Base-by-base conservation (phyloP, 2,797 vertebrate species). In the Sebastes oblongus region DNA sequence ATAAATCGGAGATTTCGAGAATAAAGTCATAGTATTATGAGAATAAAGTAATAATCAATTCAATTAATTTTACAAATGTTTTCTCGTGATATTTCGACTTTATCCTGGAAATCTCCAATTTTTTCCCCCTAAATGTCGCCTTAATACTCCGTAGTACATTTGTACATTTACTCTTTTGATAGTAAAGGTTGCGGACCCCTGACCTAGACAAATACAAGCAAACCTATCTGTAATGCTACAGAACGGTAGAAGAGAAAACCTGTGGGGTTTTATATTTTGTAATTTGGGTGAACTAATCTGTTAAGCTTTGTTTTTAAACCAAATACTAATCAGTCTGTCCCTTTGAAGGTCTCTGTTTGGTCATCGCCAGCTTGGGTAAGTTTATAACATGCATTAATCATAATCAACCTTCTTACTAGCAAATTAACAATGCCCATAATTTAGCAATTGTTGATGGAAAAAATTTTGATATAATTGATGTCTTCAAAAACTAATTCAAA, bases 341-440 rank as follows among this genome's bases (percentile, higher is more conserved):
- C 11, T 83, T 75, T 85, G 5, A 29, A 91, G 91, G 89, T 76
- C 66, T 92, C 39, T 86, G 77, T 46, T 59, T 89, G 77, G 22
- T 72, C 64, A 42, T 87, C 16, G 36, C 64, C 30, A 71, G 71
- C 55, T 58, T 86, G 30, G 89, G 91, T 90, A 66, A 86, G 88
- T 80, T 58, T 18, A 13, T 30, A 22, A 61, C 25, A 22, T 16
- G 2, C 12, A 66, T 14, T 14, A 2, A 29, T 30, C 10, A 67
- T 5, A 54, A 62, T 50, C 42, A 50, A 20, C 42, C 16, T 3
- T 50, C 16, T 18, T 50, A 50, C 3, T 20, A 20, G 42, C 16
- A 50, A 18, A 50, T 50, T 18, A 50, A 50, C 16, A 50, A 50
- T 46, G 18, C 5, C 7, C 27, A 1, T 1, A n/a, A 29, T n/a